phyloP scores from a whole-genome alignment of 2,797 vertebrate genomes.

The Eupleurogrammus muticus region DNA sequence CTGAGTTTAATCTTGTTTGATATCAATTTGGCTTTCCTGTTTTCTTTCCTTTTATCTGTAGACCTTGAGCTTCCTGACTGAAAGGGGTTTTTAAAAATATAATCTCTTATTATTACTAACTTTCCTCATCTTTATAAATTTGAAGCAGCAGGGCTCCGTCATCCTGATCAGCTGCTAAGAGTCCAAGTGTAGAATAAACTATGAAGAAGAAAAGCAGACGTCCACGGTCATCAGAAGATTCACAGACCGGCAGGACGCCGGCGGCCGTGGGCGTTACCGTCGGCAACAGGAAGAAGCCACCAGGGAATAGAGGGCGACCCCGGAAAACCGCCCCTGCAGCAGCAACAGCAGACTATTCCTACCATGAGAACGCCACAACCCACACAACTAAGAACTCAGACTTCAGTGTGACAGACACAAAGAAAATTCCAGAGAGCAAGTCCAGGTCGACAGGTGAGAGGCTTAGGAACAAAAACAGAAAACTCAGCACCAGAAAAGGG shows the following conservation, averaged over 20 bases:
- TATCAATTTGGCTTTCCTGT: too few species aligned
- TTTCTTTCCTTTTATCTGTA: too few species aligned
- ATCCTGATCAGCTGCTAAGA: conserved; percentile 16
- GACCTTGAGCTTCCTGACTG: too few species aligned
- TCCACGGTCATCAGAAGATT: conserved; percentile 66
- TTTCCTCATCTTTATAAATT: neutral
- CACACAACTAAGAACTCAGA: conserved; percentile 31
- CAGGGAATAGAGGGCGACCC: conserved; percentile 57
- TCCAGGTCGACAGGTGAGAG: conserved; percentile 77
- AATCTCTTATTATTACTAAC: neutral
- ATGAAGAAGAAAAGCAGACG: conserved; percentile 86
- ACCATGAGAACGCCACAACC: neutral
- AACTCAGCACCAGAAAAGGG: too few species aligned
- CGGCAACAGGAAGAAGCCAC: conserved; percentile 34
- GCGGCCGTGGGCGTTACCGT: neutral
- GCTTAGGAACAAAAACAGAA: too few species aligned
- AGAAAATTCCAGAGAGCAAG: conserved; percentile 61
- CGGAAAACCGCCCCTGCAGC: conserved; percentile 33
- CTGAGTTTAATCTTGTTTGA: too few species aligned
- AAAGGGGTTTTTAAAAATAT: too few species aligned
- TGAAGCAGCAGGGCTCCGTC: conserved; percentile 6
- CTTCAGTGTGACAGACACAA: conserved; percentile 5
- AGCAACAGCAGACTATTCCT: conserved; percentile 13
- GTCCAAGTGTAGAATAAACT: neutral
- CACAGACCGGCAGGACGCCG: conserved; percentile 46